Percentiles rank a stretch among this genome's conserved stretches.
phyloP scores from a whole-genome alignment of 2,797 vertebrate species.

The Hoplostethus atlanticus region DNA sequence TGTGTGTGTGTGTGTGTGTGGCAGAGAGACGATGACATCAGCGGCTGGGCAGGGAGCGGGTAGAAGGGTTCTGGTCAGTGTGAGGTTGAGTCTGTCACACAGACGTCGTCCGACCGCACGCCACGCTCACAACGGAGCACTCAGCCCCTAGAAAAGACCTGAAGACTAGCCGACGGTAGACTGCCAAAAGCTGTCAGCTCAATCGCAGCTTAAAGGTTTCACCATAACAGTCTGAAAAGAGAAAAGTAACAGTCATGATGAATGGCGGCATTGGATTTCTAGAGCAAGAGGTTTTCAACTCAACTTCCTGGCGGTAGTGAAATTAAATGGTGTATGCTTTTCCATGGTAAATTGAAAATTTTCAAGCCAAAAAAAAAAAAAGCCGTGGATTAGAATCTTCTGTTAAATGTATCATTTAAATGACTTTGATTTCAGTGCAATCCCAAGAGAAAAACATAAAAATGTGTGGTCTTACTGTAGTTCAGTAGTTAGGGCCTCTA shows the following conservation, averaged over 20 bases:
- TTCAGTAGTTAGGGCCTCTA: slow-evolving; percentile 8
- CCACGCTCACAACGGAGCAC: slow-evolving; percentile 75
- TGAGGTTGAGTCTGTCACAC: slow-evolving; percentile 82
- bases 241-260: slow-evolving; percentile 66
- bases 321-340: slow-evolving; percentile 56
- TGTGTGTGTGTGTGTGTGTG: slow-evolving; percentile 45
- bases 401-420: slow-evolving; percentile 33
- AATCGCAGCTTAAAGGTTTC: slow-evolving; percentile 74
- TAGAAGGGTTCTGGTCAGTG: slow-evolving; percentile 81
- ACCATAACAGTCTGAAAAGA: slow-evolving; percentile 67
- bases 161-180: slow-evolving; percentile 61
- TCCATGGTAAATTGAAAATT: slow-evolving; percentile 59
- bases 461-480: slow-evolving; percentile 5
- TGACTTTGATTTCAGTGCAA: slow-evolving; percentile 24
- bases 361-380: not conserved
- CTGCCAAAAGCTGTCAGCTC: slow-evolving; percentile 79
- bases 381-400: slow-evolving; percentile 23
- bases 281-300: slow-evolving; percentile 71
- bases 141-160: slow-evolving; percentile 67
- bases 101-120: slow-evolving; percentile 70
- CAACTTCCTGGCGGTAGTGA: slow-evolving; percentile 19
- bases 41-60: slow-evolving; percentile 72
- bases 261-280: slow-evolving; percentile 62
- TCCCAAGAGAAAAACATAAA: slow-evolving; percentile 8
- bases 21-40: slow-evolving; percentile 78